These are phyloP conservation scores for Drosophila ochracea DNA, from an alignment of 2,888 invertebrate genomes.

Conservation along the genomic window DNA sequence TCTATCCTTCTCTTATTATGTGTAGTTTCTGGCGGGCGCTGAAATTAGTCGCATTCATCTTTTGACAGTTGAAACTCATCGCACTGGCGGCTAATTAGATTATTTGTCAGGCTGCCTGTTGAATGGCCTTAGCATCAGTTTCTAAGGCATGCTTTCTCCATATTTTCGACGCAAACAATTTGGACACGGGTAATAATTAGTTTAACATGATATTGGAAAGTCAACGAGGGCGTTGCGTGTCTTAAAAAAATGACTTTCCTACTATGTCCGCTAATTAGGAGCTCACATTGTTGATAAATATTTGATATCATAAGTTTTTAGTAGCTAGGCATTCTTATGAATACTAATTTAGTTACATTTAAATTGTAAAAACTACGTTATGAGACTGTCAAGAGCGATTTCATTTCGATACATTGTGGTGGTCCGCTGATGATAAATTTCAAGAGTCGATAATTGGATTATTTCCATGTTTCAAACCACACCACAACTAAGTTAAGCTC, in stretches of 20 bases:
- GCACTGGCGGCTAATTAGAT: conserved; percentile 82
- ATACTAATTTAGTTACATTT: background rate
- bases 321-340: background rate
- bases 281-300: background rate
- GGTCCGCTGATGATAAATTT: background rate
- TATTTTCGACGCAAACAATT: conserved; percentile 35
- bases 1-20: conserved; percentile 24
- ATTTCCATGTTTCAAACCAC: conserved; percentile 14
- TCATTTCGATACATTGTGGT: background rate
- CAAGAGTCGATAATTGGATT: background rate
- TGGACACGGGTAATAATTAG: conserved; percentile 59
- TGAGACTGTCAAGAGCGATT: too few species aligned
- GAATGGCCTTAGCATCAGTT: conserved; percentile 26
- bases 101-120: conserved; percentile 78
- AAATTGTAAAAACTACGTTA: background rate
- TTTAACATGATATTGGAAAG: conserved; percentile 21
- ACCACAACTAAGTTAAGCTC: background rate
- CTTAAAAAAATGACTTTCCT: background rate
- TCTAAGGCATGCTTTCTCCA: conserved; percentile 5
- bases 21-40: conserved; percentile 42
- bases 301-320: background rate
- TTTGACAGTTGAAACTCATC: conserved; percentile 83
- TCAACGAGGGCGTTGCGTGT: background rate
- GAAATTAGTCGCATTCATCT: conserved; percentile 65
- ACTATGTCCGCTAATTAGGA: background rate